Evolutionary conservation across 1,140 invertebrate genomes (phyloP), one percentile per base, ranked within the genome.

Genomic region (Aporrectodea caliginosa): DNA sequence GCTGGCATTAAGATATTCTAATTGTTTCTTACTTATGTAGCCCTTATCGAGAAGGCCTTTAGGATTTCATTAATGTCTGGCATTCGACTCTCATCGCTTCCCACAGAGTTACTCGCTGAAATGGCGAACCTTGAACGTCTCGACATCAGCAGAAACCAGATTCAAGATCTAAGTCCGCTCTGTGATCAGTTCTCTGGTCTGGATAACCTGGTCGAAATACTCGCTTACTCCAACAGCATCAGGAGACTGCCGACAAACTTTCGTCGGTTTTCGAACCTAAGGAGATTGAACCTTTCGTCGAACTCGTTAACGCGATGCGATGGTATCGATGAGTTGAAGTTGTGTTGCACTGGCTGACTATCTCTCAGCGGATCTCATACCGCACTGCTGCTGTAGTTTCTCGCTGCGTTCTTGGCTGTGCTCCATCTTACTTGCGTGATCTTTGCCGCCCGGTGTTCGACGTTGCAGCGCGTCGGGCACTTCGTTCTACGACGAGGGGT

Each of bases 121-220:
- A 78, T 87, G 75, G 34, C 80, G 33, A 58, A 80, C 27, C 80
- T 87, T n/a, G 83, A 86, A 73, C 85, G 84, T 35, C 79, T 87
- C 27, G 86, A 86, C 77, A 78, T 87, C 31, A 83, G 85, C 35
- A 78, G 84, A 75, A 87, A 87, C 78, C 71, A 80, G n/a, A 82
- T 87, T 2, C 43, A 71, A 0, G 86, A 87, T 22, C 43, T 58
- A 75, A 73, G 78, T 30, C 83, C 83, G 35, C 80, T 87, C 73
- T 83, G 85, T 22, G 84, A 86, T 1, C 78, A 82, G 0, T 83
- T 87, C 68, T 82, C 82, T 76, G 80, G 74, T 16, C 70, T 87
- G 35, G 84, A 85, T 35, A 72, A 82, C 70, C 82, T 87, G 35
- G 77, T 85, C 12, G 86, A 87, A 73, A 76, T 87, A 16, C 80